These are phyloP conservation scores for Coremacera marginata DNA, from an alignment of 2,888 invertebrate genomes.

Conservation along the genomic window DNA sequence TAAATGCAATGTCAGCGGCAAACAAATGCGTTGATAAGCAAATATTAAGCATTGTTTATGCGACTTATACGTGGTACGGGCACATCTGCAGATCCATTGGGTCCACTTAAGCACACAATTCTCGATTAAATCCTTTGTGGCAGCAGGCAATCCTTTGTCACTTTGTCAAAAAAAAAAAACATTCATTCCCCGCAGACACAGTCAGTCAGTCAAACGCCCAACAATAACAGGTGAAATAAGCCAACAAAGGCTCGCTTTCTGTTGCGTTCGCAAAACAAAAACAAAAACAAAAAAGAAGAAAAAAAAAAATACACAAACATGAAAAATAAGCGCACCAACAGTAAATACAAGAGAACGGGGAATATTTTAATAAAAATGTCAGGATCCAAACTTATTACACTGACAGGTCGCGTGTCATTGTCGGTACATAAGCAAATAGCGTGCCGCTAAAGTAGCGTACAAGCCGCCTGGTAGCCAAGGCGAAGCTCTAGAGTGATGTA, in stretches of 20 bases:
- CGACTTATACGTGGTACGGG: neutral
- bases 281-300: neutral
- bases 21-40: conserved; percentile 19
- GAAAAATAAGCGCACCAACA: conserved; percentile 6
- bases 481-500: conserved; percentile 33
- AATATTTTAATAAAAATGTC: conserved; percentile 66
- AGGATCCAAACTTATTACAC: conserved; percentile 53
- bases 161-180: neutral
- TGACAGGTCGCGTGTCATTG: conserved; percentile 60
- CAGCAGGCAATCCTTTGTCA: neutral
- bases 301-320: neutral
- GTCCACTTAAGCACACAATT: too few species aligned
- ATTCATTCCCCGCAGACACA: neutral
- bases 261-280: conserved; percentile 12
- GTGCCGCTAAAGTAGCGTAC: neutral
- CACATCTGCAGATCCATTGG: neutral
- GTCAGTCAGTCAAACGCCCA: neutral
- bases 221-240: conserved; percentile 22
- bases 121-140: neutral
- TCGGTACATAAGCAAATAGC: neutral
- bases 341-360: neutral
- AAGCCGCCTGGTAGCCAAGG: neutral
- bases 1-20: neutral
- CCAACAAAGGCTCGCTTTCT: conserved; percentile 10
- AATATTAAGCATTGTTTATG: conserved; percentile 8